Evolutionary conservation across 2,888 invertebrate genomes (phyloP), one percentile per base, ranked within the genome.

Genomic region (Drosophila maculinotata): DNA sequence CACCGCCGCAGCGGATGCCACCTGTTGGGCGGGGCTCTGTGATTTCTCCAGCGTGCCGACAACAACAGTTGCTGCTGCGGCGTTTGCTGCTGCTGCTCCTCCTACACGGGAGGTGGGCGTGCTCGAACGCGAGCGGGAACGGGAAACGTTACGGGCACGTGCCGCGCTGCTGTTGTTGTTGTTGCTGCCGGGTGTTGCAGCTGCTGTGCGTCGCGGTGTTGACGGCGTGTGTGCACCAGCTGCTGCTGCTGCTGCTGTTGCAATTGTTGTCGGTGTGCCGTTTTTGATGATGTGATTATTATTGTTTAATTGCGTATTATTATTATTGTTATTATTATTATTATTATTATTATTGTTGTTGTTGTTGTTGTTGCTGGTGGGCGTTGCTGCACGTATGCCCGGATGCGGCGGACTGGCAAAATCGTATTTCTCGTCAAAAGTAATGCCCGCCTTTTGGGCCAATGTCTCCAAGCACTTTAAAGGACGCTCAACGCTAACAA

Each of bases 371-470:
- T 56, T 70, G 48, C 42, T 68, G 36, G 56, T 70, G 28, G 70
- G 59, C 54, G 71, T 72, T n/a, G 48, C 42, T 35, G 60, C 56
- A 23, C 64, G 66, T 39, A 78, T 72, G 17, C 79, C 80, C 25
- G 88, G 71, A 79, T 85, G 80, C 30, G 88, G 85, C 38, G 89
- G 82, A 94, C 90, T 57, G 93, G 94, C 94, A 63, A 94, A 94
- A 90, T 95, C 95, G 92, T 95, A 95, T 90, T 95, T 95, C 89
- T 95, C 95, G 89, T 95, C 95, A 85, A 95, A 94, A 14, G 95
- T 95, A 10, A 95, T 95, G 1, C 95, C 95, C 48, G 95, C 95
- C 78, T 95, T 95, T 86, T 95, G 94, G 10, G 95, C 95, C 64
- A 95, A 92, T 0, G 95, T 95, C 89, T 95, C 95, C 69, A 95